Conservation (phyloP, 2,113 vertebrate genomes). For the Corapipo altera region DNA sequence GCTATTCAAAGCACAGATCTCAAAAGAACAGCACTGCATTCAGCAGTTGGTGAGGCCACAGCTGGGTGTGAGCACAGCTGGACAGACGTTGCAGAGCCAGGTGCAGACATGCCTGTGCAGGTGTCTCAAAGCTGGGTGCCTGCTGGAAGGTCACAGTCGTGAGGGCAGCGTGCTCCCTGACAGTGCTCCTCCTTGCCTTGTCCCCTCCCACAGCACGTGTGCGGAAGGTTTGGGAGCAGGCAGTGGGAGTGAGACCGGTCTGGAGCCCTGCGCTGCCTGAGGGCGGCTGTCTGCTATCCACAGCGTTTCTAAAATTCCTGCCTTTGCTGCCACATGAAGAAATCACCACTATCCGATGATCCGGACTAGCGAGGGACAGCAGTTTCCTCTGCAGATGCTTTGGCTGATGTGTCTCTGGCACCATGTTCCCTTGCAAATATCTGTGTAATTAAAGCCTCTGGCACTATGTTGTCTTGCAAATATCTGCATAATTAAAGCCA, state of each 20-base stretch:
- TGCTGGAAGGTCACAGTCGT: fast-evolving
- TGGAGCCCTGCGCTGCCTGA: fast-evolving
- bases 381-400: fast-evolving
- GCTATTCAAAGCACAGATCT: not conserved
- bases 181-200: not conserved
- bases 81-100: not conserved
- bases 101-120: not conserved
- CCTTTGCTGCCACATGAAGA: not conserved
- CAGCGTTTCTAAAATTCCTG: not conserved
- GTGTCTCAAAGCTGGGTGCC: not conserved
- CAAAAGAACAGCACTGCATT: fast-evolving
- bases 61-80: not conserved
- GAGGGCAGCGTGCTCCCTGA: fast-evolving
- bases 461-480: not conserved
- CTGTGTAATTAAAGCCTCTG: not conserved
- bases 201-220: fast-evolving
- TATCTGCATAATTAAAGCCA: fast-evolving
- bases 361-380: fast-evolving
- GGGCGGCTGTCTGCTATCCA: not conserved
- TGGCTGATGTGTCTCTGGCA: not conserved
- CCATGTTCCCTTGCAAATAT: not conserved
- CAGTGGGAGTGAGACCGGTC: fast-evolving
- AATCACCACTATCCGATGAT: fast-evolving
- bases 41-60: not conserved
- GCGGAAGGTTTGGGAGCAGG: fast-evolving